phyloP scores from a whole-genome alignment of 2,888 invertebrate genomes.

The Lasioglossum zephyrum region DNA sequence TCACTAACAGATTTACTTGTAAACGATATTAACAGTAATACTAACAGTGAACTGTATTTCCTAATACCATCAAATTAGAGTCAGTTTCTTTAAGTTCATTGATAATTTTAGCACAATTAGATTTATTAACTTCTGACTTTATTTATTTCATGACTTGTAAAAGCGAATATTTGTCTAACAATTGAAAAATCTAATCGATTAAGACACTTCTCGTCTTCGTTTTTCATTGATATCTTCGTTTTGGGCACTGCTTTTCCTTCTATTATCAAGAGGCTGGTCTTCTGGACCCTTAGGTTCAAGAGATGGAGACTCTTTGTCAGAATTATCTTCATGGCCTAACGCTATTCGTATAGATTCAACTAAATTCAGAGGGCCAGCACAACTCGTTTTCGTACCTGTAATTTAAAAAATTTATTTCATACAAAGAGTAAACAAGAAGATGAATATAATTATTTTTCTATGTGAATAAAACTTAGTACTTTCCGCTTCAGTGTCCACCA shows the following conservation, averaged over 20 bases:
- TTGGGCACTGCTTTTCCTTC: constrained; percentile 39
- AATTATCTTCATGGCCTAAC: constrained; percentile 82
- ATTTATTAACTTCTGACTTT: constrained; percentile 27
- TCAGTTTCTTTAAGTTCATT: constrained; percentile 9
- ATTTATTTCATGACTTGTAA: not conserved
- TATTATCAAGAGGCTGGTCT: constrained; percentile 68
- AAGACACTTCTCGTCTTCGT: constrained; percentile 83
- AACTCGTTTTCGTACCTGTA: constrained; percentile 88
- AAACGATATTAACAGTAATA: not conserved
- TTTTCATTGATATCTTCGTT: constrained; percentile 74
- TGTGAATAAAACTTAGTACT: not conserved
- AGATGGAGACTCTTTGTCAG: constrained; percentile 2
- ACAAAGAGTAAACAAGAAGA: not conserved
- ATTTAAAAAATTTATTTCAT: not conserved
- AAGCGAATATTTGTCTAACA: constrained; percentile 9
- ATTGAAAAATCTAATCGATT: constrained; percentile 49
- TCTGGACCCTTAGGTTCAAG: constrained; percentile 60
- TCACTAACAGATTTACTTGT: constrained; percentile 3
- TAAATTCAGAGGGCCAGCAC: constrained; percentile 86
- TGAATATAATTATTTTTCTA: not conserved
- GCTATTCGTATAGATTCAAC: constrained; percentile 88
- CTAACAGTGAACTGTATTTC: not conserved
- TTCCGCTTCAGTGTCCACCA: not conserved
- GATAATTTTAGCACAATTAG: constrained; percentile 18
- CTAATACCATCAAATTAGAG: not conserved